These are phyloP conservation scores for Schlechtendalia chinensis DNA, from an alignment of 1,140 invertebrate genomes.

Conservation along the genomic window DNA sequence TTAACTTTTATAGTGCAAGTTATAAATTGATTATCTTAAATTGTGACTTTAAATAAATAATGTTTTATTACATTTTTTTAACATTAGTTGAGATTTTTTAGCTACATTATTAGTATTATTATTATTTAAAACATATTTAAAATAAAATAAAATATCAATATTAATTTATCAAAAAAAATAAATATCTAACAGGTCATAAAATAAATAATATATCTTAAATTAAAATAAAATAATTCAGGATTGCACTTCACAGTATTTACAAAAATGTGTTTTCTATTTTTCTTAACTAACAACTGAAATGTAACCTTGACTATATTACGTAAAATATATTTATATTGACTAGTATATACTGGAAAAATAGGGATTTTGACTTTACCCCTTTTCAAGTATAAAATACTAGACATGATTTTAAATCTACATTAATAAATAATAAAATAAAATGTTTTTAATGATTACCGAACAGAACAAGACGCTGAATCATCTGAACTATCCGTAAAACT, in stretches of 20 bases:
- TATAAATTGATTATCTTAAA: background rate
- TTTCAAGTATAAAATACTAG: background rate
- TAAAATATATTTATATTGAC: background rate
- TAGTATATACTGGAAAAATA: background rate
- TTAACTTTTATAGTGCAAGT: background rate
- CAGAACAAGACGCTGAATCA: constrained; percentile 2
- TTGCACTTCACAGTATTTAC: background rate
- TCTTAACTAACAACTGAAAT: background rate
- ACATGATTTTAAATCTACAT: background rate
- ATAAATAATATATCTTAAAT: constrained; percentile 6
- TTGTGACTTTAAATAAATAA: background rate
- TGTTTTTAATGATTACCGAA: constrained; percentile 13
- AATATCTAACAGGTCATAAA: background rate
- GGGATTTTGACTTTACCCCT: background rate
- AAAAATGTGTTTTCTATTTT: background rate
- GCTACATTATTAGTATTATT: background rate
- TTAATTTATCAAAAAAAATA: background rate
- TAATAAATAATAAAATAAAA: background rate
- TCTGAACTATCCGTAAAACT: constrained; percentile 42
- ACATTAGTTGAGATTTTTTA: background rate
- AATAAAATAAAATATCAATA: background rate
- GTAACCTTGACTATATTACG: background rate
- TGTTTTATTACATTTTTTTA: background rate
- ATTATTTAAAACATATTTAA: background rate
- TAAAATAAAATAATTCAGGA: background rate